These are phyloP conservation scores for Cyrtodaria siliqua DNA, from an alignment of 2,888 invertebrate genomes.

Conservation along the genomic window DNA sequence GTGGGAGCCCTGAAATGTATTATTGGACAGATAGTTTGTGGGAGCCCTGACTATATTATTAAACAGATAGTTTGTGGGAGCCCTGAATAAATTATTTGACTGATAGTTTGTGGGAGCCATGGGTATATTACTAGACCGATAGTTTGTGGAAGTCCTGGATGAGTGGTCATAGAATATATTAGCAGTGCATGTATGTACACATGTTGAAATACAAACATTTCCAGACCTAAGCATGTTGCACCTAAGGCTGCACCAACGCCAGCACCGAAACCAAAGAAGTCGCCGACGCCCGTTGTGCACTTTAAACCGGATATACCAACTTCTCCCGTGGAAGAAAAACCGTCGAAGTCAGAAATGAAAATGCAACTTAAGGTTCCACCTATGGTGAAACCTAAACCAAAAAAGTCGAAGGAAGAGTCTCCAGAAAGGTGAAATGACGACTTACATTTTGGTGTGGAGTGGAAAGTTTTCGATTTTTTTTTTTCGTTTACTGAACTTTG, in stretches of 20 bases:
- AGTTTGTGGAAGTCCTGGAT: too few relatives aligned
- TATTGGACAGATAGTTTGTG: too few relatives aligned
- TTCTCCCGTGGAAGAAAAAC: slow-evolving; percentile 32
- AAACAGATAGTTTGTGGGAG: too few relatives aligned
- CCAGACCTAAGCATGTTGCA: slow-evolving; percentile 50
- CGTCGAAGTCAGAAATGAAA: slow-evolving; percentile 53
- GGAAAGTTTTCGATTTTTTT: not conserved
- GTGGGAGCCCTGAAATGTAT: too few relatives aligned
- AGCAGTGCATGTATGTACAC: too few relatives aligned
- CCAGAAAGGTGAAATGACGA: slow-evolving; percentile 56
- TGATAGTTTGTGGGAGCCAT: too few relatives aligned
- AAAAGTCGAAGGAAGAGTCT: slow-evolving; percentile 54
- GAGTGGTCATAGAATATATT: too few relatives aligned
- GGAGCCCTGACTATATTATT: too few relatives aligned
- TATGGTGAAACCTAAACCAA: slow-evolving; percentile 59
- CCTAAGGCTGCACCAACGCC: slow-evolving; percentile 51
- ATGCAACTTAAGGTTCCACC: slow-evolving; percentile 58
- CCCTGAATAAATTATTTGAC: too few relatives aligned
- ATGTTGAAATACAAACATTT: slow-evolving; percentile 17
- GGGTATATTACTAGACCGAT: too few relatives aligned
- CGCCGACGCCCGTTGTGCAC: slow-evolving; percentile 27
- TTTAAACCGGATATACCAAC: slow-evolving; percentile 53
- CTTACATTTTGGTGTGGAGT: slow-evolving; percentile 10
- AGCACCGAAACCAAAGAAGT: slow-evolving; percentile 61
- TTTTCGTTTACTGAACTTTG: slow-evolving; percentile 1